Conservation (phyloP, 2,113 vertebrate species). For the Holacanthus passer region DNA sequence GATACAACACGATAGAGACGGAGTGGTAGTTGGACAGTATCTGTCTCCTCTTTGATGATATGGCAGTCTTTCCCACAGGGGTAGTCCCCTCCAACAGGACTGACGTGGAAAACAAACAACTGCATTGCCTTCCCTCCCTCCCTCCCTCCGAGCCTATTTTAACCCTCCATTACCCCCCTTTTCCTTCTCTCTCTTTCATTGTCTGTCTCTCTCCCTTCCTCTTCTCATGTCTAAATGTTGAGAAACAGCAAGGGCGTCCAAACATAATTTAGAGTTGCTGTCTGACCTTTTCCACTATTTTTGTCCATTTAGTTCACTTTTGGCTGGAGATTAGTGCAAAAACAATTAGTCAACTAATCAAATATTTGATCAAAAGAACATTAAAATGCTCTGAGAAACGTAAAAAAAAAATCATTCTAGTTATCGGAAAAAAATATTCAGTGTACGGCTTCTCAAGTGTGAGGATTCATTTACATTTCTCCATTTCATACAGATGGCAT, state of each 20-base stretch:
- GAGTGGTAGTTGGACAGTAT: slow-evolving; percentile 26
- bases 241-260: neutral
- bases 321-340: no score
- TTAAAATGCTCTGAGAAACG: neutral
- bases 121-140: slow-evolving; percentile 19
- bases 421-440: no score
- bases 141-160: slow-evolving; percentile 30
- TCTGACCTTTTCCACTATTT: neutral
- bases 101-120: slow-evolving; percentile 60
- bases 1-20: neutral
- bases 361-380: neutral
- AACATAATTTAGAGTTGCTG: neutral
- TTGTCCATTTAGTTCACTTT: no score
- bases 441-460: neutral
- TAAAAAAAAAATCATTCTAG: neutral
- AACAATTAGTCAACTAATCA: no score
- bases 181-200: slow-evolving; percentile 32
- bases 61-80: slow-evolving; percentile 50
- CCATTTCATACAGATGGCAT: neutral
- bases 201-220: slow-evolving; percentile 4
- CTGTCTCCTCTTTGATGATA: slow-evolving; percentile 57
- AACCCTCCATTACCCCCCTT: slow-evolving; percentile 46
- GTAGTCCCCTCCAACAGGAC: slow-evolving; percentile 35
- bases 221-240: slow-evolving; percentile 9
- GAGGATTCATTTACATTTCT: neutral